These are phyloP conservation scores for Syndactyla subalaris DNA, from an alignment of 2,797 vertebrate species.

Conservation along the genomic window DNA sequence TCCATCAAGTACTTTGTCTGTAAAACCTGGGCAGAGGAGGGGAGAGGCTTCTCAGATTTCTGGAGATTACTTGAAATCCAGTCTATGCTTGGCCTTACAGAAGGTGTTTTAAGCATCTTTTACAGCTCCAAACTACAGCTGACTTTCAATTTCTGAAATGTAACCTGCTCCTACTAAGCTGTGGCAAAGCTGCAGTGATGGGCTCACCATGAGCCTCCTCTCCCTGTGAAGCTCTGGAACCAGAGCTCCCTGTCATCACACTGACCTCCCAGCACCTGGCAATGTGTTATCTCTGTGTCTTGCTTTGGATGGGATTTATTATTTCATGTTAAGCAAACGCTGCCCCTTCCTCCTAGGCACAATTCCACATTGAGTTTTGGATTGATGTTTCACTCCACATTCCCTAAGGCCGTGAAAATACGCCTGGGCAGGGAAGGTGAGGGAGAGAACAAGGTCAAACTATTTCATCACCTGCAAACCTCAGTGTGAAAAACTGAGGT, in stretches of 20 bases:
- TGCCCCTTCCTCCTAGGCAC: background rate
- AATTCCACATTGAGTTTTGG: background rate
- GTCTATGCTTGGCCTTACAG: background rate
- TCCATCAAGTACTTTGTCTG: background rate
- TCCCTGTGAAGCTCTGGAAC: background rate
- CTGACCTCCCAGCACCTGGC: background rate
- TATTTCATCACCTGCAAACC: background rate
- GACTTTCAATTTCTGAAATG: background rate
- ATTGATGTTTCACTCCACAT: background rate
- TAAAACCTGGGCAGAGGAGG: background rate
- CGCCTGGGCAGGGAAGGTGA: background rate
- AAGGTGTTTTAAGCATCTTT: background rate
- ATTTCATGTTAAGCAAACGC: background rate
- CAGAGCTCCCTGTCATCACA: fast-evolving
- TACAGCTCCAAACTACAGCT: background rate
- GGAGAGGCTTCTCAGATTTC: background rate
- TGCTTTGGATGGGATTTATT: background rate
- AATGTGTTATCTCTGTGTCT: background rate
- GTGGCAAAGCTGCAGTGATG: background rate
- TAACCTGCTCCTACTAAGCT: background rate
- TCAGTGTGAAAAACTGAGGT: background rate
- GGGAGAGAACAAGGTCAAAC: background rate
- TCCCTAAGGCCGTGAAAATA: background rate
- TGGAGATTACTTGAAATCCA: background rate
- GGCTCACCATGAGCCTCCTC: background rate